Evolutionary conservation across 37 sponge, comb jelly and placozoan species (phyloP), one percentile per base, ranked within the genome.

Genomic region (Eunapius fragilis): DNA sequence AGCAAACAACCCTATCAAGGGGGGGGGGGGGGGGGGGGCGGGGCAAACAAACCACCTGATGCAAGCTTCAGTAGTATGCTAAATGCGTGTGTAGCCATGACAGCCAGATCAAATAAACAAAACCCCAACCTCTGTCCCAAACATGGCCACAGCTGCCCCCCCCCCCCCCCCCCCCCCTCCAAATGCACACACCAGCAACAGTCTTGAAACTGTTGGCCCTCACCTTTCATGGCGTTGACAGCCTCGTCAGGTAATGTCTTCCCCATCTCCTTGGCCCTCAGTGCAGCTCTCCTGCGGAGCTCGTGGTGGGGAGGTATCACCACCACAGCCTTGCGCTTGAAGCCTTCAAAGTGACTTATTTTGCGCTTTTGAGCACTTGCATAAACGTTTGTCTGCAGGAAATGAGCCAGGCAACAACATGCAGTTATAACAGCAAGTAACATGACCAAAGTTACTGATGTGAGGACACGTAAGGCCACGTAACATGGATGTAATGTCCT

Each of bases 161-260:
- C 47, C 9, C 47, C n/a, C n/a, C n/a, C n/a, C n/a, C n/a, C n/a
- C n/a, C n/a, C n/a, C n/a, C n/a, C n/a, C n/a, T n/a, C n/a, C n/a
- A n/a, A n/a, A n/a, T n/a, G n/a, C n/a, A n/a, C n/a, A n/a, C n/a
- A n/a, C n/a, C n/a, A n/a, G n/a, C n/a, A n/a, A n/a, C n/a, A n/a
- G n/a, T n/a, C n/a, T n/a, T n/a, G n/a, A 25, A 19, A 25, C 71
- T 38, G 24, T 11, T 25, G 14, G 48, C 11, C 3, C 83, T 73
- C 81, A 91, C 93, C 87, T 72, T 90, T 95, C 93, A 95, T 92
- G 71, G 91, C 96, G 38, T 89, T 81, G 68, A 95, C 49, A 45
- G 86, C 93, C 45, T 87, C 77, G 5, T 85, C 79, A 10, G 96
- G 96, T 0, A 95, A 82, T 25, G 84, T 38, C n/a, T 71, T 32